Evolutionary conservation across 2,888 invertebrate species (phyloP), one percentile per base, ranked within the genome.

Genomic region (Dasypolia templi): DNA sequence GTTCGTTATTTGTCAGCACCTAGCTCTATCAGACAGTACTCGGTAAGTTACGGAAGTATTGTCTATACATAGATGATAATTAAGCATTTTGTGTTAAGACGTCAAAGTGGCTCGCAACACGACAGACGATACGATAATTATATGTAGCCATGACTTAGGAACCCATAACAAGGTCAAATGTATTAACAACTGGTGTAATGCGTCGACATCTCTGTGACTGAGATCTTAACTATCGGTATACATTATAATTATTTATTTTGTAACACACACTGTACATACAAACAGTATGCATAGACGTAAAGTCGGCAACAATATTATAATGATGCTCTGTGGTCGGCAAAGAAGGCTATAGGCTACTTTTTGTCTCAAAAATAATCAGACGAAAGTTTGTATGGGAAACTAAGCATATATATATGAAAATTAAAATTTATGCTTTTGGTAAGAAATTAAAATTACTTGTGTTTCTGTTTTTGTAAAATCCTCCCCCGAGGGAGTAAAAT

Each of bases 121-220:
- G 32, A 64, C 56, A 29, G 14, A 32, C n/a, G 53, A 53, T 62
- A 22, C 11, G 39, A 77, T 82, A 68, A 77, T 82, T 44, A 58
- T 44, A 59, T n/a, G 1, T 11, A 65, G 62, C 35, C 49, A 62
- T 61, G 71, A 62, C 62, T 65, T 49, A 69, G 53, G 26, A 71
- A 66, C 71, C 79, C 79, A 69, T 72, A 19, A 19, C 61, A 72
- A 83, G 74, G 71, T 19, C 51, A 68, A 42, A 79, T 62, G 9
- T 62, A 44, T 83, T 83, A 79, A 12, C 74, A 66, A 42, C 46
- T 22, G 32, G 14, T 19, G 7, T 71, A 77, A 77, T 61, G 9
- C 56, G 22, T 68, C 58, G 44, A 62, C 46, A 55, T 42, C 32
- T 42, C 14, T 64, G 59, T 71, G 32, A 77, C 62, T 19, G 58